phyloP scores from a whole-genome alignment of 2,797 vertebrate genomes.

The Hoplostethus atlanticus region DNA sequence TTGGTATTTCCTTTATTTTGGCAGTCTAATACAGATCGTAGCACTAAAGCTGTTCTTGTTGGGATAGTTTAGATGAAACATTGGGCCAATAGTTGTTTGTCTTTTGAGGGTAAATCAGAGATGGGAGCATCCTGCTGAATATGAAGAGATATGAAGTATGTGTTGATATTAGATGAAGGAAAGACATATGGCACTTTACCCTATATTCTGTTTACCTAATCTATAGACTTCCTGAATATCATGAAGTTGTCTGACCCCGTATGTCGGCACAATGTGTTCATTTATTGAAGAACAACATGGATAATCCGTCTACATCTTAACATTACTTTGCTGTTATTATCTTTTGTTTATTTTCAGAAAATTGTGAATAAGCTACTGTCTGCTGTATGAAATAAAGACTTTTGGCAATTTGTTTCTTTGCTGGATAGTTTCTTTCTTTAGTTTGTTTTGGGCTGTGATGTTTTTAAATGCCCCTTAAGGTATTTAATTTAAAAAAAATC shows the following conservation, averaged over 20 bases:
- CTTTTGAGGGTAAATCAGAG: not conserved
- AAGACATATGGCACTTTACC: constrained; percentile 20
- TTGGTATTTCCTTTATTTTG: too few species aligned
- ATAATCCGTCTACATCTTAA: not conserved
- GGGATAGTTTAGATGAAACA: not conserved
- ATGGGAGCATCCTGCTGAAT: not conserved
- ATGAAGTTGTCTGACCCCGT: not conserved
- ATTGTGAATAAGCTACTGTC: not conserved
- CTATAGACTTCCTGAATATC: not conserved
- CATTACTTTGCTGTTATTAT: not conserved
- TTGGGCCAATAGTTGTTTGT: not conserved
- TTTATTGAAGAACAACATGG: not conserved
- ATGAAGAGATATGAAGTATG: not conserved
- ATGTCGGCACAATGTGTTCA: not conserved
- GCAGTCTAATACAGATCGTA: not conserved
- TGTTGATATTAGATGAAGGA: not conserved
- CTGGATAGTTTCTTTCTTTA: too few species aligned
- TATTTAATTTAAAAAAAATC: too few species aligned
- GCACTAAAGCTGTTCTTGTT: not conserved
- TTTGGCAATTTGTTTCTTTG: too few species aligned
- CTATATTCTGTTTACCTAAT: constrained; percentile 1
- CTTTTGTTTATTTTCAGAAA: not conserved
- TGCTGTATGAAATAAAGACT: not conserved
- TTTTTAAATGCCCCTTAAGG: too few species aligned
- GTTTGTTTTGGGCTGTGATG: too few species aligned